Percentiles rank a stretch among this genome's conserved stretches.
Conservation (phyloP, 1,140 invertebrate genomes). For the Dreissena polymorpha region DNA sequence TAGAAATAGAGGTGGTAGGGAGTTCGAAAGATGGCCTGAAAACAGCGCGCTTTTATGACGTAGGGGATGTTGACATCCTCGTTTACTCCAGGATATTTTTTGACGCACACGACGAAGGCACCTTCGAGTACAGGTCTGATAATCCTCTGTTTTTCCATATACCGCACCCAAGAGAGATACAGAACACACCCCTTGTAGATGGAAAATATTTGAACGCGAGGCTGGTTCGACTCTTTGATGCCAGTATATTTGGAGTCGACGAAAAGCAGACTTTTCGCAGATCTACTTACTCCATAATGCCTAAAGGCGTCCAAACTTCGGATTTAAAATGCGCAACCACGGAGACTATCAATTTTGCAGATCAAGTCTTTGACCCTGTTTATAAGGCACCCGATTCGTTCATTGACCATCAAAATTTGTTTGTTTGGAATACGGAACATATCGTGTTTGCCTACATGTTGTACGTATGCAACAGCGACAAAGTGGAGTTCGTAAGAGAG, state of each 20-base stretch:
- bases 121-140: neutral
- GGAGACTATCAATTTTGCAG: neutral
- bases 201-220: neutral
- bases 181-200: neutral
- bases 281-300: neutral
- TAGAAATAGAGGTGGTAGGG: neutral
- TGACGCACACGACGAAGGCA: neutral
- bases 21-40: constrained; percentile 4
- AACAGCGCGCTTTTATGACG: neutral
- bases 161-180: neutral
- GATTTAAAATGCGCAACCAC: constrained; percentile 27
- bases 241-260: neutral
- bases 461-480: neutral
- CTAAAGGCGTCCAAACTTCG: neutral
- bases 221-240: neutral
- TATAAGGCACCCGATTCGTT: neutral
- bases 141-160: neutral
- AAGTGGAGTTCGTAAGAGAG: constrained; percentile 22
- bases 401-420: neutral
- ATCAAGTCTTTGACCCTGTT: neutral
- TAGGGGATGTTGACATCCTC: neutral
- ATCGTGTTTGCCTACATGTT: constrained; percentile 2
- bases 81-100: neutral
- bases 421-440: neutral
- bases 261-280: neutral